Evolutionary conservation across 2,113 vertebrate genomes (phyloP).

Genomic region (Phycodurus eques): DNA sequence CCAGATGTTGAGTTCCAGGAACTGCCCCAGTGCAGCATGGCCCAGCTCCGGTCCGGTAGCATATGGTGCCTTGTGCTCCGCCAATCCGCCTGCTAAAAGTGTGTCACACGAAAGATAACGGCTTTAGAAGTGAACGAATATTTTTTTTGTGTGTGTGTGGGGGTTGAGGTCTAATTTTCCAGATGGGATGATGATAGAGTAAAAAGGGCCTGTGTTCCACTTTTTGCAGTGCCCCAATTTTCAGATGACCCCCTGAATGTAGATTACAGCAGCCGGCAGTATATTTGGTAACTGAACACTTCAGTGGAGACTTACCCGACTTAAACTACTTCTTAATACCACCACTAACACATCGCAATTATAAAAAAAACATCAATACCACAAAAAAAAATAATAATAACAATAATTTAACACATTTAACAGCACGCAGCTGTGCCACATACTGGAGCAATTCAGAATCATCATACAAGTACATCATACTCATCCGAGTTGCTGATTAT

Average conservation of each 20-base stretch:
- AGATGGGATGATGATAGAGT: conserved; percentile 24
- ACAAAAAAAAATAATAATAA: too few species aligned
- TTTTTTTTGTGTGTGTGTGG: background rate
- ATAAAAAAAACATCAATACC: too few species aligned
- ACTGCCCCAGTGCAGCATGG: background rate
- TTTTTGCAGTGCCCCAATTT: conserved; percentile 46
- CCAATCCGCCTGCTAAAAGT: conserved; percentile 33
- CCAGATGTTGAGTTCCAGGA: background rate
- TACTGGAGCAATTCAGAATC: too few species aligned
- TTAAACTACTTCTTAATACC: too few species aligned
- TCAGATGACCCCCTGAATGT: background rate
- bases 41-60: conserved; percentile 31
- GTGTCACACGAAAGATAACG: conserved; percentile 25
- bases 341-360: too few species aligned
- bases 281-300: too few species aligned
- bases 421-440: too few species aligned
- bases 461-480: too few species aligned
- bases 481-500: too few species aligned
- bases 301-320: background rate
- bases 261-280: background rate
- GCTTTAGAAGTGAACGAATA: conserved; percentile 34
- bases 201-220: conserved; percentile 31
- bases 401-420: too few species aligned
- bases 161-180: conserved; percentile 20
- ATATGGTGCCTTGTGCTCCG: conserved; percentile 41